phyloP scores from a whole-genome alignment of 92 coral and sea anemone genomes.

The Zoanthus sociatus region DNA sequence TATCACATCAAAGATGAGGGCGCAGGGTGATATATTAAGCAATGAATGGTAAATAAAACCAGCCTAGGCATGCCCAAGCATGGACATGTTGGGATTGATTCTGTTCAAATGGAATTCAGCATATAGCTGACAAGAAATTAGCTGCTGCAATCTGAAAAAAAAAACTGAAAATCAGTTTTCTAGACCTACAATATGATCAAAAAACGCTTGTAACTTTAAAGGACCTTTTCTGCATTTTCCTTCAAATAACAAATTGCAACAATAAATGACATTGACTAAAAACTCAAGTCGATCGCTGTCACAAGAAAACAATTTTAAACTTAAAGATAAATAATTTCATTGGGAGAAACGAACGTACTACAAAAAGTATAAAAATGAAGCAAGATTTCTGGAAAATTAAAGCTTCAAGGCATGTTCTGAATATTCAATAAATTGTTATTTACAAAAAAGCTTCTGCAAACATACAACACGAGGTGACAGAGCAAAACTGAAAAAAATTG shows the following conservation, averaged over 20 bases:
- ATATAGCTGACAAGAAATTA: not conserved
- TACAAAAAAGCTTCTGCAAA: conserved; percentile 10
- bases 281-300: too few relatives aligned
- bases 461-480: conserved; percentile 32
- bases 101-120: not conserved
- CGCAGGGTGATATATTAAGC: conserved; percentile 17
- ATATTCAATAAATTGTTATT: conserved; percentile 5
- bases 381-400: not conserved
- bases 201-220: too few relatives aligned
- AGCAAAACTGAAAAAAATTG: not conserved
- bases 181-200: too few relatives aligned
- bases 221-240: too few relatives aligned
- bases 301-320: too few relatives aligned
- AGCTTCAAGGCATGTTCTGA: not conserved
- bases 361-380: not conserved
- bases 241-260: too few relatives aligned
- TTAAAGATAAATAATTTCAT: not conserved
- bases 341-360: not conserved
- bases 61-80: conserved; percentile 29
- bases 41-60: conserved; percentile 31
- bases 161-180: too few relatives aligned
- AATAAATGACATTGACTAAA: too few relatives aligned
- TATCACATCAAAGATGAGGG: conserved; percentile 3
- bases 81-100: not conserved
- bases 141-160: not conserved